Conservation (phyloP, 1,140 invertebrate genomes). For the Lordiphosa mommai region DNA sequence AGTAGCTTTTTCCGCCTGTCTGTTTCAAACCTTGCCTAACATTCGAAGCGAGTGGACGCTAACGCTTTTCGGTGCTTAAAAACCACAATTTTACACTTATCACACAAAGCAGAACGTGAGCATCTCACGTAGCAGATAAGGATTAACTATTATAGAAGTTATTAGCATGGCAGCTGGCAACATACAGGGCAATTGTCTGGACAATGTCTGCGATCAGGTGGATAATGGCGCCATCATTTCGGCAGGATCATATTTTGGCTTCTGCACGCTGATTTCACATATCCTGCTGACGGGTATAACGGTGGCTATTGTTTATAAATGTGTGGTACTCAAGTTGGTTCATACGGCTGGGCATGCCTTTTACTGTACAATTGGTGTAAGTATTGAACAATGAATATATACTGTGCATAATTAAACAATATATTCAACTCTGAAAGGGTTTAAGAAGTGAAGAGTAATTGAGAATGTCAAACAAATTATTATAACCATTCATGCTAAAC, state of each 20-base stretch:
- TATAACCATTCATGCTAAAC: no score
- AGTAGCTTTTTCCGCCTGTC: constrained; percentile 20
- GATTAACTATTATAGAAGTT: background rate
- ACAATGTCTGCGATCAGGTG: constrained; percentile 22
- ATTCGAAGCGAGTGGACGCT: constrained; percentile 27
- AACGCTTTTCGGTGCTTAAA: background rate
- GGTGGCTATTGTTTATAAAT: constrained; percentile 47
- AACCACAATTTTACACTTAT: no score
- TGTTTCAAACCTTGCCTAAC: constrained; percentile 46
- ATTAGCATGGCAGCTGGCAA: constrained; percentile 23
- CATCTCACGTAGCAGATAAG: constrained; percentile 60
- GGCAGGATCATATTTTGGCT: constrained; percentile 48
- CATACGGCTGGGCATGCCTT: constrained; percentile 70
- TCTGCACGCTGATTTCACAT: constrained; percentile 53
- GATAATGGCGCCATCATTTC: constrained; percentile 2
- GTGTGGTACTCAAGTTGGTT: constrained; percentile 56
- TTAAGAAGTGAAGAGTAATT: no score
- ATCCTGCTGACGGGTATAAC: constrained; percentile 57
- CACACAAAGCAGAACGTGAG: constrained; percentile 24
- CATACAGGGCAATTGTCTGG: constrained; percentile 28
- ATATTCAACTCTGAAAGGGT: no score
- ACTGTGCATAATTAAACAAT: no score
- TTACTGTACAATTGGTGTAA: constrained; percentile 72
- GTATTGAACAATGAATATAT: constrained; percentile 10
- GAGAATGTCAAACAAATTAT: no score